Evolutionary conservation across 2,113 vertebrate species (phyloP).

Genomic region (Gambusia affinis): DNA sequence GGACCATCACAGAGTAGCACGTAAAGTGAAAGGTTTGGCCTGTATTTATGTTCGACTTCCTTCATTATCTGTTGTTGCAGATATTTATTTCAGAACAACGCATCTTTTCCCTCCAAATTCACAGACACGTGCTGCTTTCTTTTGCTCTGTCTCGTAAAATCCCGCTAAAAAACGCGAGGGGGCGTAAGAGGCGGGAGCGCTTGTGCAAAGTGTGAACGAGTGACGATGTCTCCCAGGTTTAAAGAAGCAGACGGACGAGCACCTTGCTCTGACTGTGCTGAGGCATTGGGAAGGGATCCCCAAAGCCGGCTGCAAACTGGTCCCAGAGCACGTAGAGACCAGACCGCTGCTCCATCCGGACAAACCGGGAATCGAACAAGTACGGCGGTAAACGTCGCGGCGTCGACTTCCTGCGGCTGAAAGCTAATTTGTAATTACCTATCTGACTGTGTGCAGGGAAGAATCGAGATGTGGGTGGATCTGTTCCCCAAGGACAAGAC

Average conservation of each 20-base stretch:
- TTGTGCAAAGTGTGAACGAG: neutral
- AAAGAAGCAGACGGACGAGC: conserved; percentile 92
- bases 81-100: no score
- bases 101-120: neutral
- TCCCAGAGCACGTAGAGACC: conserved; percentile 94
- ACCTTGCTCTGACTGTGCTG: conserved; percentile 88
- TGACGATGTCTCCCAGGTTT: conserved; percentile 79
- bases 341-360: conserved; percentile 92
- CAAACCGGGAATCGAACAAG: conserved; percentile 97
- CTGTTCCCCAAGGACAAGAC: conserved; percentile 97
- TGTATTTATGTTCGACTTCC: no score
- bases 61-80: no score
- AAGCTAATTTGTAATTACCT: neutral
- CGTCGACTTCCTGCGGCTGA: accelerated
- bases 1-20: no score
- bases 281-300: conserved; percentile 94
- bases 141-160: no score
- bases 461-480: conserved; percentile 98
- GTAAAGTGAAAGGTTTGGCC: no score
- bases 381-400: conserved; percentile 33
- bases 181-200: neutral
- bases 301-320: conserved; percentile 85
- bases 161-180: neutral
- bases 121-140: no score
- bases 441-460: conserved; percentile 80